These are phyloP conservation scores for Harlomillsia oculata DNA, from an alignment of 1,140 invertebrate genomes.

Conservation along the genomic window DNA sequence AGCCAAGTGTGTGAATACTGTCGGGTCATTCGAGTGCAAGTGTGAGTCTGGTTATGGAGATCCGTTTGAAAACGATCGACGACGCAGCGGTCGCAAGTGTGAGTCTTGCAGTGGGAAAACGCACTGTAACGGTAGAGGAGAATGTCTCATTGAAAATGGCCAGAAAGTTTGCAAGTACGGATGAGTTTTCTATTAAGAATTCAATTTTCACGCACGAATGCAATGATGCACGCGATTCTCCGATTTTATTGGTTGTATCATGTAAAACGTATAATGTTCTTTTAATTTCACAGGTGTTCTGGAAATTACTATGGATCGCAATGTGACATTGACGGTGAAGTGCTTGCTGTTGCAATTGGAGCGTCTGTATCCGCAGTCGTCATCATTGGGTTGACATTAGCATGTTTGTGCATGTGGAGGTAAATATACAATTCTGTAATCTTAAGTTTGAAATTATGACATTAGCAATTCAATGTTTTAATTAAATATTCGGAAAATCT, in stretches of 20 bases:
- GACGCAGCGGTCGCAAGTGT: conserved; percentile 60
- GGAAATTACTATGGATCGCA: conserved; percentile 76
- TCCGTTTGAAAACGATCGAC: conserved; percentile 53
- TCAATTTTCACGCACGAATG: neutral
- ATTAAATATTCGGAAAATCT: neutral
- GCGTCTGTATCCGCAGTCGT: conserved; percentile 75
- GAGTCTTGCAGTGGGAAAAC: conserved; percentile 58
- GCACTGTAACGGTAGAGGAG: conserved; percentile 69
- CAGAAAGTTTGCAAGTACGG: conserved; percentile 69
- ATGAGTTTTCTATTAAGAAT: conserved; percentile 15
- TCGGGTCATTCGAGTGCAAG: conserved; percentile 76
- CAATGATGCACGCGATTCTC: neutral
- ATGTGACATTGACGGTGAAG: conserved; percentile 84
- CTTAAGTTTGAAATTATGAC: neutral
- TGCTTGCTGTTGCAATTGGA: conserved; percentile 77
- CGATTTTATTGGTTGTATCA: neutral
- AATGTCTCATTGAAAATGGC: conserved; percentile 63
- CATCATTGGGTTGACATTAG: conserved; percentile 74
- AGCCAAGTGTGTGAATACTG: conserved; percentile 76
- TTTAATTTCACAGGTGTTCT: conserved; percentile 52
- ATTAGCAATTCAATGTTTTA: neutral
- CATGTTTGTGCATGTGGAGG: conserved; percentile 84
- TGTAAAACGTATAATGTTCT: neutral
- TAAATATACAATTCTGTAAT: conserved; percentile 40
- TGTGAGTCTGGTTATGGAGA: conserved; percentile 72